phyloP scores from a whole-genome alignment of 2,113 vertebrate species.

The Gracilinanus agilis region DNA sequence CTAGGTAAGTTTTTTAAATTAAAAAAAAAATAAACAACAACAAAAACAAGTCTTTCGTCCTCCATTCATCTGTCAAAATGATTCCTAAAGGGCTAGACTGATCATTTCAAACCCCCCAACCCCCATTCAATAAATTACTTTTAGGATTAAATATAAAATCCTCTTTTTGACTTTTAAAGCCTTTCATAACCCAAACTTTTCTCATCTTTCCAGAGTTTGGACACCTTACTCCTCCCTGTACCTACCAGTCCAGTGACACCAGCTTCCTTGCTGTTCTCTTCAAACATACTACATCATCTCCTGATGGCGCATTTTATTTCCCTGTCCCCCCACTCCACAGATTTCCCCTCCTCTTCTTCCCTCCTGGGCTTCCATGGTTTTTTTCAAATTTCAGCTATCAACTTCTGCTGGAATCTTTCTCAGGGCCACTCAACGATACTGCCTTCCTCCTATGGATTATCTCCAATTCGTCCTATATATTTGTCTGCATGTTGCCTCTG shows the following conservation, averaged over 20 bases:
- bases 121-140: background rate
- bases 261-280: background rate
- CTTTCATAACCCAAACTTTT: background rate
- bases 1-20: too few species aligned
- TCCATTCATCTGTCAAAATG: background rate
- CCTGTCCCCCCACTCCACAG: background rate
- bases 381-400: background rate
- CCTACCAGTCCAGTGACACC: background rate
- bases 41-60: background rate
- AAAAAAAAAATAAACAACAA: too few species aligned
- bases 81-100: background rate
- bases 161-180: background rate
- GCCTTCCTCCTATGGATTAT: background rate
- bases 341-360: background rate
- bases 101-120: background rate
- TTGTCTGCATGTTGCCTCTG: background rate
- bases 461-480: background rate
- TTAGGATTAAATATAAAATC: background rate
- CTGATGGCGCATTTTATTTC: background rate
- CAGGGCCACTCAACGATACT: background rate
- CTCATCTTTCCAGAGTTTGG: background rate
- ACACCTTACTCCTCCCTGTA: background rate
- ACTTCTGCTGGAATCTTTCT: background rate
- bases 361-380: background rate
- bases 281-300: background rate